phyloP scores from a whole-genome alignment of 2,797 vertebrate species.

The Coluber constrictor region DNA sequence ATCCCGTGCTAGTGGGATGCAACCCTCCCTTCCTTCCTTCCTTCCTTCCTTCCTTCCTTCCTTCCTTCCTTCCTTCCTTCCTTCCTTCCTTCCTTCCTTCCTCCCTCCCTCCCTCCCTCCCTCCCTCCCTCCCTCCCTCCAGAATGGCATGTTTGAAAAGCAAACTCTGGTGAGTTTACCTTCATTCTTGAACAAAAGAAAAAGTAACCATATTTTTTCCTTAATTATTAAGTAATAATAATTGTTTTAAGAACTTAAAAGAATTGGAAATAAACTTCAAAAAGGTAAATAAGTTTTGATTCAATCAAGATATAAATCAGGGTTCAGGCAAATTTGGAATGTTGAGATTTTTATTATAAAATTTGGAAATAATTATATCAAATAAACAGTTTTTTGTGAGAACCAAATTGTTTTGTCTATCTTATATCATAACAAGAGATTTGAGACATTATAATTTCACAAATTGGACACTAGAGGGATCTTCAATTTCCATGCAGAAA shows the following conservation, averaged over 20 bases:
- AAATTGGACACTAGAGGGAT: background rate
- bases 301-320: background rate
- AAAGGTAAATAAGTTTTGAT: background rate
- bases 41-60: too few relatives aligned
- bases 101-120: too few relatives aligned
- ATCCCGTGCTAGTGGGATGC: background rate
- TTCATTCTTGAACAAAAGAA: background rate
- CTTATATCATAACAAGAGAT: background rate
- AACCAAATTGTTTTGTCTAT: background rate
- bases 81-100: too few relatives aligned
- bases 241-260: background rate
- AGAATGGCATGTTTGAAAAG: background rate
- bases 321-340: background rate
- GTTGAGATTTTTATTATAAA: background rate
- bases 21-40: too few relatives aligned
- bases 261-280: background rate
- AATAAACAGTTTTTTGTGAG: background rate
- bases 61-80: too few relatives aligned
- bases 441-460: background rate
- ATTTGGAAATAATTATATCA: background rate
- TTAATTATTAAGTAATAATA: background rate
- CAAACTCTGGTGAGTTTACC: background rate
- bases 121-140: too few relatives aligned
- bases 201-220: background rate
- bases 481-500: background rate